These are phyloP conservation scores for Esperia sulphurella DNA, from an alignment of 2,888 invertebrate species.

Conservation along the genomic window DNA sequence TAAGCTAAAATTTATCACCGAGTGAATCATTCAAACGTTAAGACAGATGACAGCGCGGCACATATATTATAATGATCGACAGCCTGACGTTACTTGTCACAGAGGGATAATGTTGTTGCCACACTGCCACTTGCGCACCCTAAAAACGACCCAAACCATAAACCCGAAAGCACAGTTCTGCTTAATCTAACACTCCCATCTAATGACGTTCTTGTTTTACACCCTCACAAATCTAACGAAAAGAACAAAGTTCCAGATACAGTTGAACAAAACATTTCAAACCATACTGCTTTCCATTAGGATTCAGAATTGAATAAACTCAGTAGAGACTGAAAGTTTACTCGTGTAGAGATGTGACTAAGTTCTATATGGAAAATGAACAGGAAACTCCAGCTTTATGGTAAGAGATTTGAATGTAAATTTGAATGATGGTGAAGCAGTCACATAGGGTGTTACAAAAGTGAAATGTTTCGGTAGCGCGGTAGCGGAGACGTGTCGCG, in stretches of 20 bases:
- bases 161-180: conserved; percentile 21
- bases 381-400: conserved; percentile 19
- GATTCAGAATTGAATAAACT: conserved; percentile 41
- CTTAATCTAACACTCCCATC: conserved; percentile 9
- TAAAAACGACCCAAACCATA: conserved; percentile 23
- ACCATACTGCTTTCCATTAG: conserved; percentile 41
- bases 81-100: conserved; percentile 76
- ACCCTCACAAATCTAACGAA: conserved; percentile 58
- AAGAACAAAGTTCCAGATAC: conserved; percentile 64
- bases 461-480: conserved; percentile 47
- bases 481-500: conserved; percentile 77
- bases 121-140: conserved; percentile 32
- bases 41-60: conserved; percentile 77
- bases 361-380: conserved; percentile 26
- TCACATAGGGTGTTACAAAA: conserved; percentile 40
- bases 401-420: conserved; percentile 20
- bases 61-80: conserved; percentile 79
- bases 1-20: conserved; percentile 78
- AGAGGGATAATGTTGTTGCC: conserved; percentile 76
- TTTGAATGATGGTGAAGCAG: conserved; percentile 19
- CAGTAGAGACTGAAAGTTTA: conserved; percentile 43
- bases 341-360: conserved; percentile 52
- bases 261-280: conserved; percentile 34
- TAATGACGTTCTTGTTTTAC: conserved; percentile 46
- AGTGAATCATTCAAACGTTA: conserved; percentile 77